A percentile compares a stretch with the other conserved stretches of the same genome.
Conservation (phyloP, 1,140 invertebrate genomes). For the Musca domestica region DNA sequence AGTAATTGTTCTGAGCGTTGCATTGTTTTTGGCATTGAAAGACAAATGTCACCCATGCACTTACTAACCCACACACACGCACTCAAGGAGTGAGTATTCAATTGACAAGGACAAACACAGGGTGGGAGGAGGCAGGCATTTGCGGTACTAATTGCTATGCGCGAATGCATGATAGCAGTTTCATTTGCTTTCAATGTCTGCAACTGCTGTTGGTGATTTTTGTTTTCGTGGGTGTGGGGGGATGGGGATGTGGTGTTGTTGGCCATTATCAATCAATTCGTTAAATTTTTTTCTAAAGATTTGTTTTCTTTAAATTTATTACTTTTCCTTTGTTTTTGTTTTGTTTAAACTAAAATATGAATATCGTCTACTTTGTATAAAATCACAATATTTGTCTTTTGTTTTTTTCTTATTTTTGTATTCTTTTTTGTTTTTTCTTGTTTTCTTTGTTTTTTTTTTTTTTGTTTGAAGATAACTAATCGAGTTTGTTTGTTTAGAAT, state of each 20-base stretch:
- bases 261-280: conserved; percentile 9
- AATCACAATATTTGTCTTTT: conserved; percentile 13
- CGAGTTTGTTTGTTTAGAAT: no score
- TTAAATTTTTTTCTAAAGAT: conserved; percentile 21
- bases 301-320: conserved; percentile 6
- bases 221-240: not conserved
- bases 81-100: no score
- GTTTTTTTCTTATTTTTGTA: not conserved
- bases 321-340: not conserved
- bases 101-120: no score
- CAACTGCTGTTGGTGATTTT: not conserved
- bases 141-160: not conserved
- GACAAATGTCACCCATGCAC: no score
- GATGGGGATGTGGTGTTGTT: not conserved
- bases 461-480: not conserved
- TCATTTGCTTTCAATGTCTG: not conserved
- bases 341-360: conserved; percentile 8
- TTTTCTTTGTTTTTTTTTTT: not conserved
- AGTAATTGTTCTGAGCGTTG: conserved; percentile 2
- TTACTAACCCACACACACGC: no score
- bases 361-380: conserved; percentile 21
- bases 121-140: not conserved
- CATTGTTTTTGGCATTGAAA: not conserved
- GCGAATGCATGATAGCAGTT: not conserved
- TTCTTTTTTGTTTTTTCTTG: not conserved